Base-by-base conservation (phyloP, 1,140 invertebrate genomes). In the Cotesia vestalis region DNA sequence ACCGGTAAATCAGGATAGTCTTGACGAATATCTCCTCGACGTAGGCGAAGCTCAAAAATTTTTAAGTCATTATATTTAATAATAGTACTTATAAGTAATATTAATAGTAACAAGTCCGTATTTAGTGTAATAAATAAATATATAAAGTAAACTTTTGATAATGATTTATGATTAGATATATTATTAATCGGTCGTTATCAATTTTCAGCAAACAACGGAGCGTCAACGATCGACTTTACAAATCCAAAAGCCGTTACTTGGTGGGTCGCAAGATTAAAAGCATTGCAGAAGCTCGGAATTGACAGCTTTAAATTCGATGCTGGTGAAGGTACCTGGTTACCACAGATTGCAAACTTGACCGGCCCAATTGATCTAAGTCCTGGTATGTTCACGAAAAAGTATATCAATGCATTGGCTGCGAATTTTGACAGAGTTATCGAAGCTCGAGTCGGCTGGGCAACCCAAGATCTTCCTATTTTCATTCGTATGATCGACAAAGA, bases 221-320 rank as follows among this genome's bases (percentile, higher is more conserved):
- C 90, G 0, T 89, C 89, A 3, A 90, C 90, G 27, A 85, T 96
- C 4, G 95, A 97, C 80, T 94, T 96, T 76, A 95, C 94, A 0
- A 95, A 95, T 78, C 77, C 89, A 0, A 85, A 84, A 38, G 94
- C 94, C 0, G 90, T 89, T 0, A 78, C 88, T 9, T 98, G 96
- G 96, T 98, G 91, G 89, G 85, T 87, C 1, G 78, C 79, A 1
- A 84, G 92, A 66, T 80, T 97, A 0, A 81, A 81, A 60, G 62
- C 76, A 8, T 74, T 98, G 2, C 81, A 91, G 73, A 81, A 87
- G 0, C 84, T 88, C 1, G 92, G 91, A 1, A 92, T 98, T 38
- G 93, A 95, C 79, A 92, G 94, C 72, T 95, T 96, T 74, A 98
- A 98, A 83, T 97, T 98, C 80, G 97, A 98, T 84, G 96, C 95